A percentile compares a stretch with the other conserved stretches of the same genome.
These are phyloP conservation scores for Ispidina lecontei DNA, from an alignment of 2,797 vertebrate genomes.

Conservation along the genomic window DNA sequence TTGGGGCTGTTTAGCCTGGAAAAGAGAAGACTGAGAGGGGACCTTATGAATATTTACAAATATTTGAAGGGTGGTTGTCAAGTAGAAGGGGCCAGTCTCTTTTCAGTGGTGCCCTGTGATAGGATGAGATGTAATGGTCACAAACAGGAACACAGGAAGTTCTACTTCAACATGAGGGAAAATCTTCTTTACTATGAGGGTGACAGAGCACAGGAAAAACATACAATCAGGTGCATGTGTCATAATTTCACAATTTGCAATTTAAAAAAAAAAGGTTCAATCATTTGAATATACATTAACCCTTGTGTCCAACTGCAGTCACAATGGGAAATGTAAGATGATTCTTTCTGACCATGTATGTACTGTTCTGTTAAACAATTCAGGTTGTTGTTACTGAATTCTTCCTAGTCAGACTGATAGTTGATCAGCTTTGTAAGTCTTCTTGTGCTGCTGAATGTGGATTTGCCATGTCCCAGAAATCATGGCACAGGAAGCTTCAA, in stretches of 20 bases:
- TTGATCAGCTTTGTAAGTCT: not conserved
- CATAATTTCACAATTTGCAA: not conserved
- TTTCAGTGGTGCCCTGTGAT: too few species aligned
- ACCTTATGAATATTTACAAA: too few species aligned
- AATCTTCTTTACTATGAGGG: too few species aligned
- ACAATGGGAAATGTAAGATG: not conserved
- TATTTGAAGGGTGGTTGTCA: too few species aligned
- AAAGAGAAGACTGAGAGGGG: too few species aligned
- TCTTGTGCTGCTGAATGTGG: not conserved
- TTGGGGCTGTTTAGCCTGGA: too few species aligned
- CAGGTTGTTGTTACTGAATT: not conserved
- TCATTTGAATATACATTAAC: not conserved
- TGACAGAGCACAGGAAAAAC: not conserved
- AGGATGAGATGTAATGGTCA: too few species aligned
- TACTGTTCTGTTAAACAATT: not conserved
- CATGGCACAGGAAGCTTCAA: not conserved
- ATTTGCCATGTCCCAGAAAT: not conserved
- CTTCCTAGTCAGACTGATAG: not conserved
- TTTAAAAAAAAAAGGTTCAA: not conserved
- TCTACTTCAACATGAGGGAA: too few species aligned
- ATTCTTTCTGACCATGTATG: not conserved
- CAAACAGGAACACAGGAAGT: too few species aligned
- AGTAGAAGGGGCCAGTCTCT: too few species aligned
- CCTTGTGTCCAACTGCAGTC: not conserved
- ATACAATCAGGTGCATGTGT: not conserved